Percentiles rank a stretch among this genome's conserved stretches.
Conservation (phyloP, 2,113 vertebrate species). For the Oreamnos americanus region DNA sequence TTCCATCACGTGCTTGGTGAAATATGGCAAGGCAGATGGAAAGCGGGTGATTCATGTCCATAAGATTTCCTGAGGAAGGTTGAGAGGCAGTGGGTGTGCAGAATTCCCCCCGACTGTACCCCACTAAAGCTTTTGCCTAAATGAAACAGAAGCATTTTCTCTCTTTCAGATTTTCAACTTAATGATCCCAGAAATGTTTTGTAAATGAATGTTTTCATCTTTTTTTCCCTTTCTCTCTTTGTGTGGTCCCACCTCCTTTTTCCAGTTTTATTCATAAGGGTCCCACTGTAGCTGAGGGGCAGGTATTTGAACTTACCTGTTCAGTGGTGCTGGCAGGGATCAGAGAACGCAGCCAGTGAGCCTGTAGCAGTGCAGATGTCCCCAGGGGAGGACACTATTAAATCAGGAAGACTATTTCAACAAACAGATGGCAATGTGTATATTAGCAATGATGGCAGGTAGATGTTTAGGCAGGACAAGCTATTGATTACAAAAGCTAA, state of each 20-base stretch:
- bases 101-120: not conserved
- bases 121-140: not conserved
- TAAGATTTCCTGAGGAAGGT: not conserved
- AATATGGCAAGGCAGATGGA: not conserved
- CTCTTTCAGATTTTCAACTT: not conserved
- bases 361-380: not conserved
- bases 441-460: not conserved
- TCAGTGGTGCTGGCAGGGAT: slow-evolving; percentile 20
- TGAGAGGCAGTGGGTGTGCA: not conserved
- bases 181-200: not conserved
- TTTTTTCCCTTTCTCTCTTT: not conserved
- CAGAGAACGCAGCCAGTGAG: not conserved
- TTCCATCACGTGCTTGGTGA: not conserved
- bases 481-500: slow-evolving; percentile 7
- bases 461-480: not conserved
- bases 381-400: not conserved
- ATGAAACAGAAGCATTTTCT: not conserved
- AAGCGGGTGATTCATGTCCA: not conserved
- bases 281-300: not conserved
- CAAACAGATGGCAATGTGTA: not conserved
- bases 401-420: not conserved
- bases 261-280: not conserved
- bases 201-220: not conserved
- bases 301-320: not conserved
- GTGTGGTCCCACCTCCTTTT: not conserved